These are phyloP conservation scores for Graphium colonna DNA, from an alignment of 2,888 invertebrate species.

Conservation along the genomic window DNA sequence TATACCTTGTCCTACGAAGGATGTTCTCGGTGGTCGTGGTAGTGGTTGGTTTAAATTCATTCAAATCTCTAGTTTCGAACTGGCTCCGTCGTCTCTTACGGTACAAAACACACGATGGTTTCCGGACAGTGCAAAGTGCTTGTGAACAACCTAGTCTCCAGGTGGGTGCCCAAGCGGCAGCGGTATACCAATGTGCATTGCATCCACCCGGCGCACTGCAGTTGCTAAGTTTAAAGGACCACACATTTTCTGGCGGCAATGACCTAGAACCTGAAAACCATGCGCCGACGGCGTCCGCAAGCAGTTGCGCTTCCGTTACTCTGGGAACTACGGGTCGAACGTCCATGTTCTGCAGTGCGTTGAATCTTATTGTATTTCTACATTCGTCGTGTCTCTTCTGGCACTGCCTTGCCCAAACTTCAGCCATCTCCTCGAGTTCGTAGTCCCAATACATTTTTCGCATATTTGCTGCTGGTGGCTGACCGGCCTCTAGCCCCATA, in stretches of 20 bases:
- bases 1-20: conserved; percentile 54
- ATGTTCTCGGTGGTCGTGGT: conserved; percentile 43
- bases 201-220: conserved; percentile 68
- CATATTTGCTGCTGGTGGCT: conserved; percentile 74
- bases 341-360: conserved; percentile 70
- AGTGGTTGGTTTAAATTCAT: conserved; percentile 27
- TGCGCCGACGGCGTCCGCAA: conserved; percentile 67
- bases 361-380: conserved; percentile 65
- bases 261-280: conserved; percentile 70
- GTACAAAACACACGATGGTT: conserved; percentile 53
- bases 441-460: conserved; percentile 77
- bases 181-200: conserved; percentile 67
- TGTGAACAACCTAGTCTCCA: conserved; percentile 72
- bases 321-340: conserved; percentile 59
- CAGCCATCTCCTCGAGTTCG: conserved; percentile 68
- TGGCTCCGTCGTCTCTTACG: conserved; percentile 45
- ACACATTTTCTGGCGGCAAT: conserved; percentile 56
- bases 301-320: conserved; percentile 64
- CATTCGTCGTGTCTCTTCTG: conserved; percentile 74
- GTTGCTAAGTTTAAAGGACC: conserved; percentile 59
- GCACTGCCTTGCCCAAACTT: conserved; percentile 72
- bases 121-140: conserved; percentile 59
- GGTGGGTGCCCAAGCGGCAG: conserved; percentile 70
- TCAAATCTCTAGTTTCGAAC: conserved; percentile 8
- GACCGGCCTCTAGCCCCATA: conserved; percentile 67